phyloP scores from a whole-genome alignment of 2,113 vertebrate genomes.

The Chamaea fasciata region DNA sequence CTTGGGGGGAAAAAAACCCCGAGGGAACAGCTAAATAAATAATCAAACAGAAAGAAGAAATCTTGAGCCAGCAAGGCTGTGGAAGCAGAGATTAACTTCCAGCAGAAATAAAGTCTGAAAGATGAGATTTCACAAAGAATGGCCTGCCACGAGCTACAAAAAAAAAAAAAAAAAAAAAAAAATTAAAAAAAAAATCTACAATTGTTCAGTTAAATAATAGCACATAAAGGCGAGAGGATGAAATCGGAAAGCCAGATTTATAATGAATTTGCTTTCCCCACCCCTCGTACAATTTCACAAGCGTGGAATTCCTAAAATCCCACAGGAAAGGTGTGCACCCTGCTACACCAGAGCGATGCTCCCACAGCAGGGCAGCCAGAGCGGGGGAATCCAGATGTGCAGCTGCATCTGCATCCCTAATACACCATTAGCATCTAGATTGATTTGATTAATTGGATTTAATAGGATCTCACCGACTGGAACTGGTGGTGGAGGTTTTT shows the following conservation, averaged over 20 bases:
- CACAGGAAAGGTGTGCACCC: neutral
- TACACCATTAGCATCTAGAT: accelerated
- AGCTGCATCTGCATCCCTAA: neutral
- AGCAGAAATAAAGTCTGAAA: neutral
- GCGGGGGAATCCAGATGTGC: neutral
- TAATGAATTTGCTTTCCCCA: neutral
- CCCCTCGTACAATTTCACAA: neutral
- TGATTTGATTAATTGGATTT: neutral
- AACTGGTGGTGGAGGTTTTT: neutral
- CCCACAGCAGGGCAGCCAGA: neutral
- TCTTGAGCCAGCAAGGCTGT: neutral
- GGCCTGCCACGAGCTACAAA: neutral
- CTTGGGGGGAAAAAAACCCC: neutral
- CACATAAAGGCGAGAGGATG: neutral
- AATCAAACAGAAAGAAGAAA: neutral
- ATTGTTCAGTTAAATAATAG: neutral
- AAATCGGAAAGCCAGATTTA: neutral
- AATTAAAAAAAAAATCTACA: too few relatives aligned
- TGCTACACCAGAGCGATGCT: neutral
- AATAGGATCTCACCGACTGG: neutral
- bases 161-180: neutral
- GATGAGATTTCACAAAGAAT: neutral
- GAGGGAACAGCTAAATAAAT: neutral
- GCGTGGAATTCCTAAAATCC: neutral
- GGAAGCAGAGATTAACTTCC: neutral